phyloP scores from a whole-genome alignment of 2,113 vertebrate species.

The Grammomys dolichurus region DNA sequence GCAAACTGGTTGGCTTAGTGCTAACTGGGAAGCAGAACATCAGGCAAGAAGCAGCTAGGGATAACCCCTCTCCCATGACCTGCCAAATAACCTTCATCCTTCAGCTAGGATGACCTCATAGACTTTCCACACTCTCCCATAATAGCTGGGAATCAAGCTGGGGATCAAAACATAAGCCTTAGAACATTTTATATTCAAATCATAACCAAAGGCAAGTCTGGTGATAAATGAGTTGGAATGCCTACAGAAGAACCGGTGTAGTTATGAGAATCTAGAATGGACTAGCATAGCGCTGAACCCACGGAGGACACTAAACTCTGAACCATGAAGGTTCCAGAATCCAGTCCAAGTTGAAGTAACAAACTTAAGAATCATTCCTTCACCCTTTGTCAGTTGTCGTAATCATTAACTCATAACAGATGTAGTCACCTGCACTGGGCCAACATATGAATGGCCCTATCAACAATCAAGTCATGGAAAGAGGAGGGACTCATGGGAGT shows the following conservation, averaged over 20 bases:
- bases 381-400: not conserved
- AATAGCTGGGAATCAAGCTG: not conserved
- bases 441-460: not conserved
- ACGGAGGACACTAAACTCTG: not conserved
- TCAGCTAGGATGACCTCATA: not conserved
- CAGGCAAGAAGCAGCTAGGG: not conserved
- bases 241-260: not conserved
- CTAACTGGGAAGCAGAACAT: not conserved
- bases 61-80: not conserved
- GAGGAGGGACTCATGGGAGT: not conserved
- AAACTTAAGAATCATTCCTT: not conserved
- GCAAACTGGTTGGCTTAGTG: not conserved
- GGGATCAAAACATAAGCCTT: not conserved
- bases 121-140: not conserved
- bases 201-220: not conserved
- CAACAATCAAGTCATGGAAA: not conserved
- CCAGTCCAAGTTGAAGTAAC: not conserved
- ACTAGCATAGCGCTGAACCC: not conserved
- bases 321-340: not conserved
- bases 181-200: not conserved
- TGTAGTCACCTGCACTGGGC: not conserved
- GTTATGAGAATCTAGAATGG: not conserved
- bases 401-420: not conserved
- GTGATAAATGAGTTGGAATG: not conserved
- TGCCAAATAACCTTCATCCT: not conserved